Evolutionary conservation across 2,888 invertebrate species (phyloP), one percentile per base, ranked within the genome.

Genomic region (Tetramorium bicarinatum): DNA sequence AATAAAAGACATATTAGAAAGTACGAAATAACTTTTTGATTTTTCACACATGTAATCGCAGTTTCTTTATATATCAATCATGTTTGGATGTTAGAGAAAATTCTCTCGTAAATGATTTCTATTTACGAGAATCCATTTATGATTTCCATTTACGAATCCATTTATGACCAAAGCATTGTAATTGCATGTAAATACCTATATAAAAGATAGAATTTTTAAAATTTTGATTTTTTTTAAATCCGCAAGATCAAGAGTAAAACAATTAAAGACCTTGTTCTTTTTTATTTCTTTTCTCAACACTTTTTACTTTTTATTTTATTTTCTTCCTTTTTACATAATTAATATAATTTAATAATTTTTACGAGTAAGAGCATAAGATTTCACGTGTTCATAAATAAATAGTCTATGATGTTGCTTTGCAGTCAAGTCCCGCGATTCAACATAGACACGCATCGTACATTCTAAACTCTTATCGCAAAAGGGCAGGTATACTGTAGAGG

Each of bases 401-500:
- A 18, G 76, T 54, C 54, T 59, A 18, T 18, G 18, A 47, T 41
- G 21, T 76, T 38, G 7, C 34, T 38, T 49, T 21, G 15, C 52
- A 54, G 41, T 56, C 76, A 69, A 83, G 81, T 85, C 82, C 64
- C 82, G 82, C 82, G 85, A 77, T 85, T 87, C 83, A 84, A 79
- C 88, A 72, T 66, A 67, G 69, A 74, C 41, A 54, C 67, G 61
- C 84, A 83, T 76, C 83, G 67, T 72, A 86, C 85, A 84, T 87
- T 89, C 86, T 82, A 80, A 86, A 85, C 81, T 84, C 75, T 89
- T 87, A 82, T 84, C 87, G 84, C 83, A 85, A 89, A 90, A 90
- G 85, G 86, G 83, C 84, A 86, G 74, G 67, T 84, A 83, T 69
- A 85, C 85, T 85, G 82, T 75, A 74, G 62, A 47, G 77, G 71